Conservation (phyloP, 2,797 vertebrate genomes). For the Potorous gilbertii region DNA sequence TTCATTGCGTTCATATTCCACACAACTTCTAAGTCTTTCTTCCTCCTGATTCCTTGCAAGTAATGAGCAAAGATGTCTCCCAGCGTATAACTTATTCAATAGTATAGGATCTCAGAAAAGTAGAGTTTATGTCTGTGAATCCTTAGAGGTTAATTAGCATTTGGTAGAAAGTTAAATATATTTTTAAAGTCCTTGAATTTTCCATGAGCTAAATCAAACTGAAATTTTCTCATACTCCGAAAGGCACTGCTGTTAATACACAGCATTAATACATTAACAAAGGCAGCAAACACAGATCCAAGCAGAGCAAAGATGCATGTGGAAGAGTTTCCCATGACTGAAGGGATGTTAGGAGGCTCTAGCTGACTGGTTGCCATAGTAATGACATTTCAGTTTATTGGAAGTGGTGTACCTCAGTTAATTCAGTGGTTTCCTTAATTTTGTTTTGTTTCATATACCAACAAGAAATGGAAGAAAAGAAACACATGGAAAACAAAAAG, state of each 20-base stretch:
- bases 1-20: constrained; percentile 20
- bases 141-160: constrained; percentile 51
- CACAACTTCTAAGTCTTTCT: constrained; percentile 4
- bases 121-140: not conserved
- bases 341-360: constrained; percentile 49
- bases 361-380: constrained; percentile 71
- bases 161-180: constrained; percentile 36
- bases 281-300: not conserved
- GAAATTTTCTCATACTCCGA: constrained; percentile 17
- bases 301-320: not conserved
- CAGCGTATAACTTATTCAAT: constrained; percentile 60
- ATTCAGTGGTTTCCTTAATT: constrained; percentile 59
- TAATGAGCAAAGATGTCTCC: constrained; percentile 31
- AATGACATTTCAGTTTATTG: constrained; percentile 75
- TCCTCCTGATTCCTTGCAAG: not conserved
- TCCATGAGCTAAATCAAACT: constrained; percentile 27
- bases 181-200: not conserved
- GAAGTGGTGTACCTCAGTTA: constrained; percentile 64
- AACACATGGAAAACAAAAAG: constrained; percentile 12
- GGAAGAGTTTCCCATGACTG: constrained; percentile 5
- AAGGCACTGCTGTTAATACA: constrained; percentile 29
- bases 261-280: constrained; percentile 40
- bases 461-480: constrained; percentile 35
- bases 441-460: constrained; percentile 38
- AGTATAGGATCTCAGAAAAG: constrained; percentile 10